Base-by-base conservation (phyloP, 2,113 vertebrate species). In the Vicugna pacos region DNA sequence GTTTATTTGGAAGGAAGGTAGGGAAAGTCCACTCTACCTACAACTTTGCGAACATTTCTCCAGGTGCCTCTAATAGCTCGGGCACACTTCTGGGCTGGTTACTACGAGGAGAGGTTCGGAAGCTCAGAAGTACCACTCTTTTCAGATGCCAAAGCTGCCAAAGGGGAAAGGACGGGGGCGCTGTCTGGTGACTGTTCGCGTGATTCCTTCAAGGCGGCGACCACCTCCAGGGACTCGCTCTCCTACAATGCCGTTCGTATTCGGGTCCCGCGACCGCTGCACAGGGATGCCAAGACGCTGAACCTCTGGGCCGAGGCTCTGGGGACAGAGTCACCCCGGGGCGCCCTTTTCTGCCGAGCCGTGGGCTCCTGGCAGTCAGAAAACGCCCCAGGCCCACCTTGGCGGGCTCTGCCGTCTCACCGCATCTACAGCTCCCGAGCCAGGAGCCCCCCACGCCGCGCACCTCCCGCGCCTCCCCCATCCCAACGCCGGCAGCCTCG, bases 161-260 rank as follows among this genome's bases (percentile, higher is more conserved):
- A 80, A 64, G 35, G 67, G 35, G 92, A 62, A 80, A 96, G 94
- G 91, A 94, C 76, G 96, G 95, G 96, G 97, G 97, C 96, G 97
- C 95, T 97, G 96, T 96, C 96, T 92, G 91, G 96, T 70, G 95
- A 86, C 91, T 64, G 67, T 84, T 64, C 19, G 81, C 79, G 2
- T 7, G 95, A 92, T 93, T 96, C 85, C 91, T 95, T 81, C 95
- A 9, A 82, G 84, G 80, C 85, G 64, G 85, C 35, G 77, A 96
- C 97, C 94, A 86, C 95, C 96, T 94, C 93, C 93, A 19, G 80
- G 84, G 88, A 79, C 70, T 73, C 60, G n/a, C 56, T 88, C 96
- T 89, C 60, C 83, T 15, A 69, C 85, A n/a, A 15, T 9, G 77
- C 86, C 35, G 10, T 19, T 46, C 12, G 11, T 12, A 20, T 80